Base-by-base conservation (phyloP, 1,140 invertebrate species). In the Pseudobourletiella spinata region DNA sequence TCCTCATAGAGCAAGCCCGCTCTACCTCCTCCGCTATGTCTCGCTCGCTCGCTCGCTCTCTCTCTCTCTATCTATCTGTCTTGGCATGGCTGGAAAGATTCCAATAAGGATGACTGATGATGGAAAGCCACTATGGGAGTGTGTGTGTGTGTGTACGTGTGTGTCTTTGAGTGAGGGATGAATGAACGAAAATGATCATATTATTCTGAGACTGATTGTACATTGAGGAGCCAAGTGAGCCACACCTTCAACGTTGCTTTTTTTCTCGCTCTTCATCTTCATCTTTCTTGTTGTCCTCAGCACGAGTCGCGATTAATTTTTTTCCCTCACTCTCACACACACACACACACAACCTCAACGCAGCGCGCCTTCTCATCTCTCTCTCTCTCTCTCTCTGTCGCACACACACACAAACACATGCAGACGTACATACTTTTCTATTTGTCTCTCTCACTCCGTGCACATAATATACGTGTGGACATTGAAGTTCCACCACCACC, bases 301-400 rank as follows among this genome's bases (percentile, higher is more conserved):
- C 39, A 58, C 52, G 52, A 55, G 52, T 55, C 52, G 52, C 52
- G 52, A 55, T 55, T 55, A 55, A 55, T 55, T 55, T 55, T 55
- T 55, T 55, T 22, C 29, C 18, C 24, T n/a, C 8, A 11, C 32
- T 39, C 32, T 39, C n/a, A 11, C n/a, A 11, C 32, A 11, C n/a
- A 8, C n/a, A 11, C 32, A 39, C n/a, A n/a, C n/a, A n/a, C n/a
- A n/a, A n/a, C n/a, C n/a, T n/a, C n/a, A n/a, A n/a, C n/a, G n/a
- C n/a, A n/a, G n/a, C n/a, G n/a, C n/a, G 32, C 32, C 8, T 39
- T 39, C 8, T 39, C n/a, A n/a, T 39, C 32, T 39, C 32, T 39
- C 32, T 39, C 32, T 39, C 32, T 39, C 32, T 39, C 32, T 39
- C 32, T 39, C 32, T 39, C 32, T 39, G 8, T 39, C 32, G 8